Percentiles rank a stretch among this genome's conserved stretches.
Conservation (phyloP, 2,113 vertebrate genomes). For the Orientallactaga bullata region DNA sequence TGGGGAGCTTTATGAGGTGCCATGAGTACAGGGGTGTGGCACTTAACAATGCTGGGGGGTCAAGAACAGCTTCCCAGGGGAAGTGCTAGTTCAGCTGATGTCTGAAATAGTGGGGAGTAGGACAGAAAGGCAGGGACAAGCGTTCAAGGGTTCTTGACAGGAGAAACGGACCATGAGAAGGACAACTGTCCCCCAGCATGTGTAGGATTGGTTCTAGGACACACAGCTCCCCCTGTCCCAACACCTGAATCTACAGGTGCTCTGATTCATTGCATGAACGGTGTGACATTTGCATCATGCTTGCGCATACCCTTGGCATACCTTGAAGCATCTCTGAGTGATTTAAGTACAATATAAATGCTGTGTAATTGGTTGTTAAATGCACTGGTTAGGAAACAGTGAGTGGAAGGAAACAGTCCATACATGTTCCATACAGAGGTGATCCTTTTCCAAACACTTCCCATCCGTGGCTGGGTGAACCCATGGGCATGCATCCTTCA, state of each 20-base stretch:
- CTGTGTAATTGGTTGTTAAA: neutral
- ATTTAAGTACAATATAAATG: neutral
- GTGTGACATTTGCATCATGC: neutral
- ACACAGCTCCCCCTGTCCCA: neutral
- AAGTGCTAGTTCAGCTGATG: conserved; percentile 22
- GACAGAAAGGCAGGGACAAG: neutral
- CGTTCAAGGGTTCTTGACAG: neutral
- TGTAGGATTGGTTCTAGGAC: neutral
- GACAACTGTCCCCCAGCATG: neutral
- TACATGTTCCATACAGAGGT: neutral
- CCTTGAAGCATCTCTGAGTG: neutral
- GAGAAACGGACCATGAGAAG: neutral
- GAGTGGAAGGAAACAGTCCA: neutral
- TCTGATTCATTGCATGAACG: neutral
- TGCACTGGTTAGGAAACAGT: neutral
- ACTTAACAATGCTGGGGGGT: neutral
- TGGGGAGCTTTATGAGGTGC: conserved; percentile 8
- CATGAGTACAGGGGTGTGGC: neutral
- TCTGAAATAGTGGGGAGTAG: neutral
- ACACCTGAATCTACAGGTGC: neutral
- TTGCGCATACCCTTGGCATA: too few relatives aligned
- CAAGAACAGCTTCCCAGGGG: conserved; percentile 16
- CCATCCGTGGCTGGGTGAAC: neutral
- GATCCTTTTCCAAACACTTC: neutral
- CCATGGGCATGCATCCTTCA: too few relatives aligned